These are phyloP conservation scores for Oryzias curvinotus DNA, from an alignment of 2,113 vertebrate species.

Conservation along the genomic window DNA sequence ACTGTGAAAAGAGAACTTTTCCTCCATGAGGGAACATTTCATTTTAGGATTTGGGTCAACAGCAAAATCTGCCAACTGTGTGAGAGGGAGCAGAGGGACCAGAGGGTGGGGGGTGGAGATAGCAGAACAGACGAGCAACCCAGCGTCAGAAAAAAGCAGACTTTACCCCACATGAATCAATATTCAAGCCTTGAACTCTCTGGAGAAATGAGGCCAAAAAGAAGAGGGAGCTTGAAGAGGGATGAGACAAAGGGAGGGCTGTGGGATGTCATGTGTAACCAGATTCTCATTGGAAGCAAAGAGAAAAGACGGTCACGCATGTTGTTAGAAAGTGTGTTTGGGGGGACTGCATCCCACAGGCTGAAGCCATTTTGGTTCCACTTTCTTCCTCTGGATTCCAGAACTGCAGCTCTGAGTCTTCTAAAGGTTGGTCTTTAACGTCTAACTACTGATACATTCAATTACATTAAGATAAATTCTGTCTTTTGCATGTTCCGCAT, in stretches of 20 bases:
- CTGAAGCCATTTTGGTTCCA: constrained; percentile 31
- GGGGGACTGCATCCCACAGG: constrained; percentile 23
- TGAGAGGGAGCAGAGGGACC: constrained; percentile 26
- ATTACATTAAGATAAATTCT: too few relatives aligned
- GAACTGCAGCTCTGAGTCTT: constrained; percentile 15
- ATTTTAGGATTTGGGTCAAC: constrained; percentile 74
- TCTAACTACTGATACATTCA: background rate
- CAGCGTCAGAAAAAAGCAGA: constrained; percentile 64
- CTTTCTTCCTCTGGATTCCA: constrained; percentile 16
- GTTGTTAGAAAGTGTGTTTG: constrained; percentile 19
- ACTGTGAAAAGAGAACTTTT: constrained; percentile 31
- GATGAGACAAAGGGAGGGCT: constrained; percentile 57
- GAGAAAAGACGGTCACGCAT: constrained; percentile 39
- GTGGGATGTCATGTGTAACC: constrained; percentile 52
- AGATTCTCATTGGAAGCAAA: constrained; percentile 65
- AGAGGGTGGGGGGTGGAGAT: constrained; percentile 40
- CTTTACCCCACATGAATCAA: constrained; percentile 73
- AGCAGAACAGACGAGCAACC: constrained; percentile 69
- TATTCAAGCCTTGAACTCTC: constrained; percentile 70
- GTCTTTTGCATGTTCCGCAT: too few relatives aligned
- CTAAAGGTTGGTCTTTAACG: constrained; percentile 53
- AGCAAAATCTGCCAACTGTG: constrained; percentile 53
- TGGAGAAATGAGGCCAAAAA: constrained; percentile 68
- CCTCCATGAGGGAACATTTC: constrained; percentile 42
- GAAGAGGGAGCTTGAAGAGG: constrained; percentile 52